Percentiles rank a stretch among this genome's conserved stretches.
phyloP scores from a whole-genome alignment of 2,888 invertebrate genomes.

The Drosophila nr. perissopoda region DNA sequence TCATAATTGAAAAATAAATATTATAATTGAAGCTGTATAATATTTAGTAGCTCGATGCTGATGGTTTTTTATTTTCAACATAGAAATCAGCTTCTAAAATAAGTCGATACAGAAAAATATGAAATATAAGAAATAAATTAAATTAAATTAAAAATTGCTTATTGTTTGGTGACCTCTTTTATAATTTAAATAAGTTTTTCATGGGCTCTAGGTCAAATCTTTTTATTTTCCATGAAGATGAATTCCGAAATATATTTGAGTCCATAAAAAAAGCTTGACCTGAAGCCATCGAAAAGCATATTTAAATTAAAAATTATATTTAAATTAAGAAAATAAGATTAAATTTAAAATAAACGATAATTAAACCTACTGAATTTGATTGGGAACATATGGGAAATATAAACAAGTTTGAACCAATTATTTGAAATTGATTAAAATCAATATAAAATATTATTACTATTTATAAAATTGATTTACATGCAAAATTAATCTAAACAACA shows the following conservation, averaged over 20 bases:
- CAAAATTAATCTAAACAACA: background rate
- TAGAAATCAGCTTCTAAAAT: background rate
- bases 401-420: too few species aligned
- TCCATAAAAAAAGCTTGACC: too few species aligned
- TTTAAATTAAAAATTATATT: too few species aligned
- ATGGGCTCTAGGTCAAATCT: background rate
- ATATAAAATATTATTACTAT: background rate
- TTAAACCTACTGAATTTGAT: background rate
- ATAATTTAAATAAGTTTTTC: background rate
- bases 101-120: background rate
- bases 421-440: background rate
- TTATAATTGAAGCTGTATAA: background rate
- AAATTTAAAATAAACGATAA: background rate
- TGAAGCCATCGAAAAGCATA: too few species aligned
- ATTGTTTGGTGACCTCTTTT: too few species aligned
- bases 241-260: background rate
- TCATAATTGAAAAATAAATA: background rate
- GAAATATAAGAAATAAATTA: rapidly evolving
- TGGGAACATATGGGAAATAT: background rate
- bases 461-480: background rate
- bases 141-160: background rate
- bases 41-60: background rate
- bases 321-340: too few species aligned
- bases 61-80: background rate
- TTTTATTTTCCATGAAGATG: background rate